A percentile compares a stretch with the other conserved stretches of the same genome.
These are phyloP conservation scores for Acrocephalus arundinaceus DNA, from an alignment of 2,113 vertebrate species.

Conservation along the genomic window DNA sequence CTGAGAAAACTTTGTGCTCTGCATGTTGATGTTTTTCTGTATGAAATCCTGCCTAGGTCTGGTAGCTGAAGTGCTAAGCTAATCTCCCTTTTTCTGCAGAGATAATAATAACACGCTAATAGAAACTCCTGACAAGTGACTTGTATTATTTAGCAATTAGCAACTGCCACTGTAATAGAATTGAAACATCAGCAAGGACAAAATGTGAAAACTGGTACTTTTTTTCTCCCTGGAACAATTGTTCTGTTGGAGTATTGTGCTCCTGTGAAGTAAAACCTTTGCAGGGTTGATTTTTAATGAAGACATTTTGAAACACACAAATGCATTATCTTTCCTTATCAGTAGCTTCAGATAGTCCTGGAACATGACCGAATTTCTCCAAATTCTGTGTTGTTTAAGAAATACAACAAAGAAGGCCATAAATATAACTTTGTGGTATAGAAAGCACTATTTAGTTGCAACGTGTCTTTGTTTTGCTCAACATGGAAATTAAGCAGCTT, in stretches of 20 bases:
- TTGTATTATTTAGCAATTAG: constrained; percentile 29
- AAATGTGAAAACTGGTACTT: neutral
- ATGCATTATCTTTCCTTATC: neutral
- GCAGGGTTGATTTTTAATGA: neutral
- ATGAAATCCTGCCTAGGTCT: neutral
- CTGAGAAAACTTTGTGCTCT: neutral
- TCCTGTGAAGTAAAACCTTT: neutral
- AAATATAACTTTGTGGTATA: neutral
- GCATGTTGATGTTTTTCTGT: neutral
- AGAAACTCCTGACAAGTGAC: constrained; percentile 21
- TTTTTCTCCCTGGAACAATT: neutral
- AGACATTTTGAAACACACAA: neutral
- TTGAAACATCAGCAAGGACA: neutral
- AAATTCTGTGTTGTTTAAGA: neutral
- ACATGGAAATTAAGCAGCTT: neutral
- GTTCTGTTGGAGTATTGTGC: neutral
- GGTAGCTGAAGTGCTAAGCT: neutral
- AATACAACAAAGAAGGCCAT: neutral
- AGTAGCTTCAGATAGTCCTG: neutral
- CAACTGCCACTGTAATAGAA: constrained; percentile 11
- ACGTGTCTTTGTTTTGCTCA: neutral
- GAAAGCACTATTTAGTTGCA: neutral
- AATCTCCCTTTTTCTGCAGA: constrained; percentile 1
- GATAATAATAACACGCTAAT: neutral
- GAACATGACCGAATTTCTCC: neutral